A percentile compares a stretch with the other conserved stretches of the same genome.
Evolutionary conservation across 2,888 invertebrate genomes (phyloP).

Genomic region (Linyphia triangularis): DNA sequence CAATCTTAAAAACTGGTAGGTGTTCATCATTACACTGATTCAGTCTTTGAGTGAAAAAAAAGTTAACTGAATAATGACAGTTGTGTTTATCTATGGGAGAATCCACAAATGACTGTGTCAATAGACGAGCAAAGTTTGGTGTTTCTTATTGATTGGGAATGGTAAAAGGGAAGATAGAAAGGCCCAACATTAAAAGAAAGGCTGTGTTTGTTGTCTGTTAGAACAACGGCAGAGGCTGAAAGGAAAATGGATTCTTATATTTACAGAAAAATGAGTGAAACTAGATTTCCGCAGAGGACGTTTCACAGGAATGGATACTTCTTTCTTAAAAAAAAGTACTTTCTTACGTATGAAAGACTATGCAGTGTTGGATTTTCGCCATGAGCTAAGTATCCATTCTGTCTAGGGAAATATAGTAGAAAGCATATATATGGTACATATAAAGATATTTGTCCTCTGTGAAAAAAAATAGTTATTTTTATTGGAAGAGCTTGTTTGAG

Average conservation of each 20-base stretch:
- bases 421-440: neutral
- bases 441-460: neutral
- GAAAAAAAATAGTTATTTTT: neutral
- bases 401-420: neutral
- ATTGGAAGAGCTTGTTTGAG: no score
- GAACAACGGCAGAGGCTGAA: neutral
- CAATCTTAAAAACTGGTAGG: no score
- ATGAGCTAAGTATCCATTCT: neutral
- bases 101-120: conserved; percentile 46
- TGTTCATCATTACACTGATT: conserved; percentile 12
- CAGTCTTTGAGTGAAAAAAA: conserved; percentile 27
- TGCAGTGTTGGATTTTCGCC: neutral
- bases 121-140: conserved; percentile 32
- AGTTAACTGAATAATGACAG: conserved; percentile 35
- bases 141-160: conserved; percentile 44
- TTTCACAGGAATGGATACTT: neutral
- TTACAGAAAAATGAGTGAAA: neutral
- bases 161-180: conserved; percentile 14
- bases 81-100: conserved; percentile 51
- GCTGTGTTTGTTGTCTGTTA: conserved; percentile 20
- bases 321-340: neutral
- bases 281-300: neutral
- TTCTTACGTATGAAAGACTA: neutral
- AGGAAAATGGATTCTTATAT: conserved; percentile 27
- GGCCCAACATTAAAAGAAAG: conserved; percentile 39